A percentile compares a stretch with the other conserved stretches of the same genome.
phyloP scores from a whole-genome alignment of 2,888 invertebrate species.

The Caenorhabditis wallacei region DNA sequence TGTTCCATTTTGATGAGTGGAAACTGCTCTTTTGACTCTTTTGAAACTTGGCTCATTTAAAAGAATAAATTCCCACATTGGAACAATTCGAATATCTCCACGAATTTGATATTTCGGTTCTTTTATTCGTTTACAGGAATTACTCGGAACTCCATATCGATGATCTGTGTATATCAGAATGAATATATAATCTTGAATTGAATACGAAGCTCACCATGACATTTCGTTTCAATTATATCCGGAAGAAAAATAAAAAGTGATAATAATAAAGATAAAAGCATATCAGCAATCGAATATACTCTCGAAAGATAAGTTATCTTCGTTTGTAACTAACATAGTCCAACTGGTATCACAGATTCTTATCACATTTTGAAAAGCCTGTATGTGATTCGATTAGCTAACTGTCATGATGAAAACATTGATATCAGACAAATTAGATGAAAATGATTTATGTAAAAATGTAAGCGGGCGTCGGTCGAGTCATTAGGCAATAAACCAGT shows the following conservation, averaged over 20 bases:
- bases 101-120: slow-evolving; percentile 60
- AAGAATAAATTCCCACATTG: slow-evolving; percentile 63
- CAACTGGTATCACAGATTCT: slow-evolving; percentile 55
- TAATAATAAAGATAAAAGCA: slow-evolving; percentile 36
- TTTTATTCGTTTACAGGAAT: slow-evolving; percentile 59
- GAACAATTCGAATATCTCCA: slow-evolving; percentile 56
- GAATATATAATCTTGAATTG: neutral
- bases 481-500: slow-evolving; percentile 43
- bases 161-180: slow-evolving; percentile 16
- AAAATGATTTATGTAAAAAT: slow-evolving; percentile 48
- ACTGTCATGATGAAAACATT: slow-evolving; percentile 24
- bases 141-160: slow-evolving; percentile 49
- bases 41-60: slow-evolving; percentile 46
- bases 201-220: slow-evolving; percentile 31
- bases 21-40: slow-evolving; percentile 28
- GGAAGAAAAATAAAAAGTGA: slow-evolving; percentile 31
- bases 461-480: slow-evolving; percentile 36
- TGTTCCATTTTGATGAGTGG: slow-evolving; percentile 22
- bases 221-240: slow-evolving; percentile 26
- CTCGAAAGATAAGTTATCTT: slow-evolving; percentile 40
- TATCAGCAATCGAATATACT: slow-evolving; percentile 10
- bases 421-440: slow-evolving; percentile 43
- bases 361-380: slow-evolving; percentile 58
- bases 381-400: slow-evolving; percentile 57
- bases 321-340: slow-evolving; percentile 7